Conservation (phyloP, 2,797 vertebrate species). For the Sphaeramia orbicularis region DNA sequence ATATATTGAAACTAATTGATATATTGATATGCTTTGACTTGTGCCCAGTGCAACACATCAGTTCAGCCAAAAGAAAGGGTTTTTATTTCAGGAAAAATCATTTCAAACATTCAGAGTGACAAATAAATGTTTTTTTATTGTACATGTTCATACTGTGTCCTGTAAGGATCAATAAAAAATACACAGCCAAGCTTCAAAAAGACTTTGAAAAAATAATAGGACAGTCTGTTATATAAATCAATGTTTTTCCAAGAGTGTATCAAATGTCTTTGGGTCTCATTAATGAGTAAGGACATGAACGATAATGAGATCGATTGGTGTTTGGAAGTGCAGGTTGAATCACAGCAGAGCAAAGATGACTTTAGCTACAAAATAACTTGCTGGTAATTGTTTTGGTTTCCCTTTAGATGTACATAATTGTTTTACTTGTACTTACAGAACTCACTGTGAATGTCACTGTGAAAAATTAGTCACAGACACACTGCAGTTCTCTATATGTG, state of each 20-base stretch:
- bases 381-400: neutral
- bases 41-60: no score
- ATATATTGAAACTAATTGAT: no score
- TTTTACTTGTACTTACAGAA: neutral
- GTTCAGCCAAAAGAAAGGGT: no score
- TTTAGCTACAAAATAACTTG: conserved; percentile 3
- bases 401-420: conserved; percentile 17
- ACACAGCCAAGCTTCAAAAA: neutral
- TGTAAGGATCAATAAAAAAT: neutral
- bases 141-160: neutral
- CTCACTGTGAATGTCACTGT: no score
- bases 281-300: conserved; percentile 11
- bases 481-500: neutral
- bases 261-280: neutral
- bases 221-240: neutral
- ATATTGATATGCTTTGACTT: no score
- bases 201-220: neutral
- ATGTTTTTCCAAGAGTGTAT: neutral
- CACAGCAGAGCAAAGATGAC: neutral
- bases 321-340: conserved; percentile 2
- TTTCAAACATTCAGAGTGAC: no score
- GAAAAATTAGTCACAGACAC: neutral
- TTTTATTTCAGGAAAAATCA: no score
- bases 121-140: neutral
- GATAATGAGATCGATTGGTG: conserved; percentile 28